These are phyloP conservation scores for Drosophila nigromelanica DNA, from an alignment of 1,140 invertebrate species.

Conservation along the genomic window DNA sequence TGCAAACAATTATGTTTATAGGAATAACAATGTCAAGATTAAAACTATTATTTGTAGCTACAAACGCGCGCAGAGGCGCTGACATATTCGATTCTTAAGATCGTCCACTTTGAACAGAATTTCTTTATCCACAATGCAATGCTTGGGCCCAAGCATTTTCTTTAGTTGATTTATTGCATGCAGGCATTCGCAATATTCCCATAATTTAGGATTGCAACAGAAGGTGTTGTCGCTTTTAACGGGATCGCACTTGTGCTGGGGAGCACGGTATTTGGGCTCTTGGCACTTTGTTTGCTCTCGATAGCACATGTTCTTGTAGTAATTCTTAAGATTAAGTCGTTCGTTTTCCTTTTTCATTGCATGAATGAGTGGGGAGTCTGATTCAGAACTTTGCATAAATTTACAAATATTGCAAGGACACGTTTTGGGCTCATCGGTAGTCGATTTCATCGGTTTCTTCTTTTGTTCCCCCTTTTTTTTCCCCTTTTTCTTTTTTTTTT, in stretches of 20 bases:
- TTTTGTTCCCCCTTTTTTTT: no score
- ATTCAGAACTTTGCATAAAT: slow-evolving; percentile 28
- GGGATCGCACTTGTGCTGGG: slow-evolving; percentile 31
- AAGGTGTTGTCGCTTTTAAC: slow-evolving; percentile 31
- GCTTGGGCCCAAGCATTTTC: slow-evolving; percentile 5
- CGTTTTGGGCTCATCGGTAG: slow-evolving; percentile 3
- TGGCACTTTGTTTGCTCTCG: slow-evolving; percentile 32
- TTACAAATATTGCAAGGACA: slow-evolving; percentile 54
- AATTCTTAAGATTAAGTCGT: slow-evolving; percentile 20
- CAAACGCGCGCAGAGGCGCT: slow-evolving; percentile 4
- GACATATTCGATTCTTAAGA: background rate
- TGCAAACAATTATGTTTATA: no score
- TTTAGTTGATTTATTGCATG: slow-evolving; percentile 42
- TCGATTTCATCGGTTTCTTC: no score
- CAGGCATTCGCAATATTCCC: slow-evolving; percentile 37
- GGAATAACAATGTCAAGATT: no score
- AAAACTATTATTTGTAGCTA: background rate
- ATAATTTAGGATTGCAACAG: slow-evolving; percentile 28
- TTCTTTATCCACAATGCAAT: background rate
- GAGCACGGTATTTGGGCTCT: background rate
- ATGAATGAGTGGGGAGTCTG: slow-evolving; percentile 47
- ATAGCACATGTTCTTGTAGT: slow-evolving; percentile 41
- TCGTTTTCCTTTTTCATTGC: slow-evolving; percentile 38
- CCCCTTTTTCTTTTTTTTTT: background rate
- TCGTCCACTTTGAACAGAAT: background rate